Conservation (phyloP, 1,140 invertebrate genomes). For the Polypedilum vanderplanki region DNA sequence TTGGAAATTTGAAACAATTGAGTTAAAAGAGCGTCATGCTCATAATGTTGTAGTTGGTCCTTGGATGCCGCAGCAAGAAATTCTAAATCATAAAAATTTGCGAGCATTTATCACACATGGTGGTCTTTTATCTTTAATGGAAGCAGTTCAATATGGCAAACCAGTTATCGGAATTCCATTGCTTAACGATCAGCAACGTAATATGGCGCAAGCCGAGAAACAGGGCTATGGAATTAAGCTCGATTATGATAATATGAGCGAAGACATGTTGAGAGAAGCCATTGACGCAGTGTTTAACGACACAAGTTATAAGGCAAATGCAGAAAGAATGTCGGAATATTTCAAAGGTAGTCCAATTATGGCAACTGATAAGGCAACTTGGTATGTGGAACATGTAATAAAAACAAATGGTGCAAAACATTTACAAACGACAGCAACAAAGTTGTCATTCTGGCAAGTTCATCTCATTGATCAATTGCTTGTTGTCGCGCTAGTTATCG, state of each 20-base stretch:
- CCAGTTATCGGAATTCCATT: constrained; percentile 57
- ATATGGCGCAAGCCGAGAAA: constrained; percentile 43
- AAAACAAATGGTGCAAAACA: constrained; percentile 45
- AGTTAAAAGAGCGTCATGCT: constrained; percentile 44
- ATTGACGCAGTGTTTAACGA: constrained; percentile 39
- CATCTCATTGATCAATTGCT: constrained; percentile 44
- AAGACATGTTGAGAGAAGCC: constrained; percentile 33
- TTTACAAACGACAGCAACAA: constrained; percentile 42
- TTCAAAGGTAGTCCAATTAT: constrained; percentile 42
- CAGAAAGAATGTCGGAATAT: constrained; percentile 35
- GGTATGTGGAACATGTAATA: constrained; percentile 51
- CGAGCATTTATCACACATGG: constrained; percentile 60
- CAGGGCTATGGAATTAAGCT: constrained; percentile 41
- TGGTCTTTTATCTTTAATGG: constrained; percentile 53
- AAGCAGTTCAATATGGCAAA: constrained; percentile 50
- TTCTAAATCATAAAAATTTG: constrained; percentile 50
- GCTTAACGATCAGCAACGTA: constrained; percentile 51
- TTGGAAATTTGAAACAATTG: constrained; percentile 59
- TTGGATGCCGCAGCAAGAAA: constrained; percentile 65
- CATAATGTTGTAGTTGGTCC: constrained; percentile 54
- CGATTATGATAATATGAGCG: constrained; percentile 37
- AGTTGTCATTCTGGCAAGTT: constrained; percentile 43
- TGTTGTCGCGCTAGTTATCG: constrained; percentile 37
- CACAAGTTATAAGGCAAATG: constrained; percentile 32
- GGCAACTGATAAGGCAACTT: constrained; percentile 46